Base-by-base conservation (phyloP, 1,140 invertebrate genomes). In the Bathynomus jamesi region DNA sequence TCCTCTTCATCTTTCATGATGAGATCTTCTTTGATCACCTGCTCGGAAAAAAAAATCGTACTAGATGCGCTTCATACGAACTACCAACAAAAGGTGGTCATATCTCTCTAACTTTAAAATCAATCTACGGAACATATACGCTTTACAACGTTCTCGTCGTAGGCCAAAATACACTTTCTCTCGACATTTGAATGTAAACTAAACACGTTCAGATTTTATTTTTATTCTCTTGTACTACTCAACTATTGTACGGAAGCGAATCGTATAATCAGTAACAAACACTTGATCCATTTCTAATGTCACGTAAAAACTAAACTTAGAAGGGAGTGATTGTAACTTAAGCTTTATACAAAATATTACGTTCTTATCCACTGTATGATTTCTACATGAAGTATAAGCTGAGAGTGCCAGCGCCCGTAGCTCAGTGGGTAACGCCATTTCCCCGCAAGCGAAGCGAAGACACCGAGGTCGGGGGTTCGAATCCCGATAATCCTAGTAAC, bases 21-120 rank as follows among this genome's bases (percentile, higher is more conserved):
- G 28, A 70, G 71, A 30, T 76, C 75, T 69, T 76, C 75, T 61
- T 76, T 76, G 28, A 76, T 65, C 64, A 73, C 61, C 75, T 76
- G 72, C 8, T 17, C 21, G 27, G 32, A 32, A 64, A 13, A 13
- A 31, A n/a, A 24, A 60, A 27, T 32, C 13, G 31, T 27, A 10
- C 28, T 21, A 61, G 27, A 0, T 0, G 8, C n/a, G 62, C 24
- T 28, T 60, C 21, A 65, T 62, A 53, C 46, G 21, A 13, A 53
- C 46, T 53, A 13, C 21, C 11, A 53, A 13, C 21, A 53, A 53
- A 13, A 13, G 46, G 21, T 11, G 46, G 46, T 53, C 11, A 13
- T 13, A 21, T 53, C 21, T 53, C 11, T 13, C 11, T 11, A 11
- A 13, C 11, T 53, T 53, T 13, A 53, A 21, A 53, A 53, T 21